Evolutionary conservation across 2,113 vertebrate genomes (phyloP), one percentile per base, ranked within the genome.

Genomic region (Eurystomus gularis): DNA sequence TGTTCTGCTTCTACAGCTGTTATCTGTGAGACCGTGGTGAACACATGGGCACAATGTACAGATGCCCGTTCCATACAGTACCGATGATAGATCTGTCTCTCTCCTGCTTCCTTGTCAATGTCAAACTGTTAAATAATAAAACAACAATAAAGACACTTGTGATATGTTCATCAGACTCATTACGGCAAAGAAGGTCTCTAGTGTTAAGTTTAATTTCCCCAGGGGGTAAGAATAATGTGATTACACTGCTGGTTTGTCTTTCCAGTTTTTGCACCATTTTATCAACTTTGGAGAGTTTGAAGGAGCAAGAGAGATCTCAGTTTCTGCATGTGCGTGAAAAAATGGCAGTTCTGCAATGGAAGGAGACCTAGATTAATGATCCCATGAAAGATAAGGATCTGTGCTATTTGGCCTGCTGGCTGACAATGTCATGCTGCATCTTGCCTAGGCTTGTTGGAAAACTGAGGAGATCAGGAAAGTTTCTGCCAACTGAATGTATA

Each of bases 11-110:
- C 99, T 75, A 99, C 98, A 5, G 99, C 99, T 2, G 99, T 99
- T 97, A 99, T 99, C 95, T 99, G 98, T 10, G 99, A 99, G 28
- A 99, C 99, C 0, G 99, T 99, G 78, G 99, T 99, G 95, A 99
- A 99, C 44, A 99, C 99, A 1, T 99, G 99, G 4, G 99, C 98
- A 10, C 99, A 99, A 51, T 99, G 99, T 5, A 98, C 99, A 0
- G 99, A 98, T 0, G 99, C 99, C 40, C 99, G 95, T 94, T 99
- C 99, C 98, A 99, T 98, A 77, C 99, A 99, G 97, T 99, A 99
- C 6, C 99, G 98, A 82, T 99, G 99, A 92, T 99, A 99, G 93
- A 99, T 99, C 97, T 99, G 98, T 58, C 99, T 98, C 46, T 99
- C 99, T 7, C 99, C 99, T 1, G 99, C 99, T 97, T 99, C 99